phyloP scores from a whole-genome alignment of 2,113 vertebrate genomes.

The Aleadryas rufinucha region DNA sequence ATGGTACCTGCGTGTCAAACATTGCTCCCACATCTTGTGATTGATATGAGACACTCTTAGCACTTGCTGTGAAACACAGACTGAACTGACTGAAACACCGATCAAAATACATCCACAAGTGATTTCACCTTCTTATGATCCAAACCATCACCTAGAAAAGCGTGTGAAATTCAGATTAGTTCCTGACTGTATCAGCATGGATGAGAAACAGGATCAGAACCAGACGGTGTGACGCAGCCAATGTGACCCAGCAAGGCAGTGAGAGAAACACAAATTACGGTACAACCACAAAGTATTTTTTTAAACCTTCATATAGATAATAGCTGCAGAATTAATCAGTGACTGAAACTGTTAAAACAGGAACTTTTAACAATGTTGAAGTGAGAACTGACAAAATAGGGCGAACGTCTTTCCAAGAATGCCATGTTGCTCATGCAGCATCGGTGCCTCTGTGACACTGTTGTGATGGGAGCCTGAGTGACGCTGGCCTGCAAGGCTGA shows the following conservation, averaged over 20 bases:
- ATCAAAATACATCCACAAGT: not conserved
- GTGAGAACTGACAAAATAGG: not conserved
- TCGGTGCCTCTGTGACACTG: not conserved
- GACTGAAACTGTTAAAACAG: not conserved
- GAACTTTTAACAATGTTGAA: not conserved
- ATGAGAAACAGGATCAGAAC: not conserved
- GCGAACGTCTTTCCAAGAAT: fast-evolving
- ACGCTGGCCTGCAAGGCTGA: not conserved
- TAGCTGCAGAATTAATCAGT: not conserved
- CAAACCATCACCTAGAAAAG: not conserved
- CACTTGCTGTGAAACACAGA: not conserved
- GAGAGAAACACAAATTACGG: not conserved
- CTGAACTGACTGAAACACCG: not conserved
- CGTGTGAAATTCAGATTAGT: not conserved
- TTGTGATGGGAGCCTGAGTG: not conserved
- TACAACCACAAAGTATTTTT: not conserved
- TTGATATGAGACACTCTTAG: not conserved
- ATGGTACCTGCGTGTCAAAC: not conserved
- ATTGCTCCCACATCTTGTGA: not conserved
- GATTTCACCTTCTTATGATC: not conserved
- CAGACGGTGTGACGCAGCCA: not conserved
- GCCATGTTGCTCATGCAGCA: not conserved
- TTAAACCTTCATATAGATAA: not conserved
- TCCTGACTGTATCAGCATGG: not conserved
- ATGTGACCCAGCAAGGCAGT: not conserved